Percentiles rank a stretch among this genome's conserved stretches.
Conservation (phyloP, 2,888 invertebrate species). For the Diarsia rubi region DNA sequence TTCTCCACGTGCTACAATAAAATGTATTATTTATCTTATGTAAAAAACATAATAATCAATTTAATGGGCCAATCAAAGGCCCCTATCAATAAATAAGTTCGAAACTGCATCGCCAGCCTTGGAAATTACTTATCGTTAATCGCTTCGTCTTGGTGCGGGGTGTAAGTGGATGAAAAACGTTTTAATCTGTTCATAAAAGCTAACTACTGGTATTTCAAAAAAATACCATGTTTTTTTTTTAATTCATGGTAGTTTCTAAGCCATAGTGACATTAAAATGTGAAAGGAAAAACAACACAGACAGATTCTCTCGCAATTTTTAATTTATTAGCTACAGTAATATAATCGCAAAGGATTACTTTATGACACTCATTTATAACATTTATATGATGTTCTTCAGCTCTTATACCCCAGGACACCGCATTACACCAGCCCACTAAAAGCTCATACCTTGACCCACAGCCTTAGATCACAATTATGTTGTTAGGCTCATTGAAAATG, state of each 20-base stretch:
- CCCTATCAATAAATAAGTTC: constrained; percentile 75
- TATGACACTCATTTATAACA: neutral
- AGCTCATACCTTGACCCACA: constrained; percentile 33
- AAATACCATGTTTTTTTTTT: neutral
- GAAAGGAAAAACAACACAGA: neutral
- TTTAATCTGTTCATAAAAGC: neutral
- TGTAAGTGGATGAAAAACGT: constrained; percentile 27
- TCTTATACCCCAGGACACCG: neutral
- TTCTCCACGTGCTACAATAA: constrained; percentile 57
- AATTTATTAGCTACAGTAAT: neutral
- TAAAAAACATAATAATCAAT: constrained; percentile 54
- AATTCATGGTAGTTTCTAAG: neutral
- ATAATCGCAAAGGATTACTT: neutral
- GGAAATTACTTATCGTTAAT: constrained; percentile 71
- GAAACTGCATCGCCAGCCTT: constrained; percentile 65
- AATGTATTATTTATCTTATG: constrained; percentile 55
- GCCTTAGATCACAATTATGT: constrained; percentile 65
- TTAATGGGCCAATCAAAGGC: constrained; percentile 70
- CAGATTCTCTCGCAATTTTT: neutral
- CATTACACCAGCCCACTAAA: neutral
- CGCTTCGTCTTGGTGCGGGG: constrained; percentile 57
- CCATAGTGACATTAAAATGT: neutral
- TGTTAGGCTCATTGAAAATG: constrained; percentile 67
- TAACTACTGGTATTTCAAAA: too few species aligned
- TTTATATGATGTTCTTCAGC: neutral